Evolutionary conservation across 2,888 invertebrate species (phyloP).

Genomic region (Drosophila crucigera): DNA sequence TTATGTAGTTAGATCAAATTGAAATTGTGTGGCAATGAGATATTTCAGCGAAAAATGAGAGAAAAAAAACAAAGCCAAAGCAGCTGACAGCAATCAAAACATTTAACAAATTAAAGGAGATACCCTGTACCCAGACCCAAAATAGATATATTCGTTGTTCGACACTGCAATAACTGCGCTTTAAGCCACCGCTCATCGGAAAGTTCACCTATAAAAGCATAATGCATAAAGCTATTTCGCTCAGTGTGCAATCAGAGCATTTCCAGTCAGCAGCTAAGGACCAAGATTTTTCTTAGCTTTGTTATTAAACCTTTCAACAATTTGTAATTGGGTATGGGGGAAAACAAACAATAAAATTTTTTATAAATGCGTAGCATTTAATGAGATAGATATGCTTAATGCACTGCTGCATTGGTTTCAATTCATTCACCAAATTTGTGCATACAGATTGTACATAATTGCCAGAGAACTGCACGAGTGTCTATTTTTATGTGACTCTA

Average conservation of each 20-base stretch:
- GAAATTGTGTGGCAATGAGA: conserved; percentile 21
- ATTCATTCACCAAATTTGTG: conserved; percentile 1
- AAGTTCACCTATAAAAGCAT: background rate
- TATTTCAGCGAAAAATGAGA: background rate
- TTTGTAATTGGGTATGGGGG: background rate
- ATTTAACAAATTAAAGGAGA: background rate
- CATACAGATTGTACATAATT: conserved; percentile 7
- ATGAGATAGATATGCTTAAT: background rate
- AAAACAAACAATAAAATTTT: background rate
- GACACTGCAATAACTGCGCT: background rate
- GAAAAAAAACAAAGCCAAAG: background rate
- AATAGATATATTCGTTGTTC: background rate
- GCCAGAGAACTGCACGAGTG: background rate
- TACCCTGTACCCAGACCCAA: background rate
- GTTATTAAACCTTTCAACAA: background rate
- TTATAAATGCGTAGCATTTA: conserved; percentile 6
- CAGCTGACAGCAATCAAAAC: conserved; percentile 13
- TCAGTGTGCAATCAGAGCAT: background rate
- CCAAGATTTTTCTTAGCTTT: background rate
- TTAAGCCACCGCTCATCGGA: background rate
- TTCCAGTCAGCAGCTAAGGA: background rate
- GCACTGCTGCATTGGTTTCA: conserved; percentile 9
- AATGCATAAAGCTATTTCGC: background rate
- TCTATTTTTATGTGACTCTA: background rate
- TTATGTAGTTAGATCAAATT: conserved; percentile 14